Evolutionary conservation across 64 coral and sea anemone genomes (phyloP).

Genomic region (Stichodactyla mertensii): DNA sequence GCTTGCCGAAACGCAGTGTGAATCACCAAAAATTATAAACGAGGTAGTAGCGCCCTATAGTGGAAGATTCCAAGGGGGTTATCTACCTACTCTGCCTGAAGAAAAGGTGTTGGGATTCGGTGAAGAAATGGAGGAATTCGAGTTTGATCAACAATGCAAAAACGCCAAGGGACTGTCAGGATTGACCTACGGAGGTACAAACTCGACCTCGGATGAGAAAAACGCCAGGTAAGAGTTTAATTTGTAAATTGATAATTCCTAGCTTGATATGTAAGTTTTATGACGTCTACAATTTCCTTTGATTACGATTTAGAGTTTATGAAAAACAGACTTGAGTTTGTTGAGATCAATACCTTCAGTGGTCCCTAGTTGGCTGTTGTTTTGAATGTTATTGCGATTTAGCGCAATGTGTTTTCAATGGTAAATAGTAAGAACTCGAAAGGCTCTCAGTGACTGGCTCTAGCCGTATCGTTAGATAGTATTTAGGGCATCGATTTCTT

Average conservation of each 20-base stretch:
- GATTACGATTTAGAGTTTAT: not conserved
- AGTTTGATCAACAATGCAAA: conserved; percentile 74
- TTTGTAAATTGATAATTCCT: conserved; percentile 9
- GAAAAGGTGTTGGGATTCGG: conserved; percentile 94
- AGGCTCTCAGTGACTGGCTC: not conserved
- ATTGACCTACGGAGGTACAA: conserved; percentile 29
- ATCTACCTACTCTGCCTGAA: conserved; percentile 91
- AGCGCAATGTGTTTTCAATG: not conserved
- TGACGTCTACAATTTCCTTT: not conserved
- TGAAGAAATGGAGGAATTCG: conserved; percentile 83
- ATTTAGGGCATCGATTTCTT: not conserved
- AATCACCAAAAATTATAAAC: conserved; percentile 48
- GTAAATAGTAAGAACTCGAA: not conserved
- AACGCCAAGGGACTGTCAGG: conserved; percentile 31
- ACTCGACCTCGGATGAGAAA: conserved; percentile 55
- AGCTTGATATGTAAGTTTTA: not conserved
- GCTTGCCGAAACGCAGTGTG: conserved; percentile 51
- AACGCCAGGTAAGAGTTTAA: conserved; percentile 46
- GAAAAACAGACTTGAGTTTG: not conserved
- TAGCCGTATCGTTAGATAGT: not conserved
- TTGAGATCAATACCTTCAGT: not conserved
- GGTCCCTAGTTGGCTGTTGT: not conserved
- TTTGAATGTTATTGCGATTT: not conserved
- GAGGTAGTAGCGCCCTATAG: conserved; percentile 44
- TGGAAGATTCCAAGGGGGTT: conserved; percentile 70